A percentile compares a stretch with the other conserved stretches of the same genome.
Conservation (phyloP, 2,888 invertebrate genomes). For the Neoitamus cyanurus region DNA sequence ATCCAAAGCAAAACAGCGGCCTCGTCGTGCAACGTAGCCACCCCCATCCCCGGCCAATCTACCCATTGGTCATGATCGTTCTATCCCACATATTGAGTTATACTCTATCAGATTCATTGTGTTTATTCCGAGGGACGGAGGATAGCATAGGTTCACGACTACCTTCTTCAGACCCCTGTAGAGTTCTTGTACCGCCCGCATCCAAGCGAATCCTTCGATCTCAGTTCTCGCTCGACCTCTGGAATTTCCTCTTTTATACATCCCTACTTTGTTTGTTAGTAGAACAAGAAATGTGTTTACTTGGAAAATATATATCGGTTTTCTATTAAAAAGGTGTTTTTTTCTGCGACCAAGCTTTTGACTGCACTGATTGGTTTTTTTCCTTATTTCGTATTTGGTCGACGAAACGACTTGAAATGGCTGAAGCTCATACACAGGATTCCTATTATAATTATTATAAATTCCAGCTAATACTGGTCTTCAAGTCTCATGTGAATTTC, state of each 20-base stretch:
- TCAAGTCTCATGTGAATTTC: no score
- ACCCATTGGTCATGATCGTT: not conserved
- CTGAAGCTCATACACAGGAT: no score
- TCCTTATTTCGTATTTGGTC: no score
- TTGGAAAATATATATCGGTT: constrained; percentile 44
- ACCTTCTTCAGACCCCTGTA: not conserved
- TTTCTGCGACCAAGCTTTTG: not conserved
- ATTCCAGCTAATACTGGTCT: no score
- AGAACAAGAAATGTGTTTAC: constrained; percentile 30
- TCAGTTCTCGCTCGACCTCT: not conserved
- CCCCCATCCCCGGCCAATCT: not conserved
- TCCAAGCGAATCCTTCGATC: not conserved
- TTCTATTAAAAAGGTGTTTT: constrained; percentile 24
- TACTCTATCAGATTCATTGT: not conserved
- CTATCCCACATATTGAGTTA: not conserved
- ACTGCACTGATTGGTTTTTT: no score
- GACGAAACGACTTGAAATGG: no score
- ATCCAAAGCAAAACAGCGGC: constrained; percentile 13
- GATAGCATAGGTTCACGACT: not conserved
- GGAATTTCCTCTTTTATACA: not conserved
- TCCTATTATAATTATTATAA: no score
- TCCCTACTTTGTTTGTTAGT: constrained; percentile 13
- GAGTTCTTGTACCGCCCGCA: not conserved
- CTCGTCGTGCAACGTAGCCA: not conserved
- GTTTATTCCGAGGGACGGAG: not conserved